Base-by-base conservation (phyloP, 2,888 invertebrate genomes). In the Diaperis boleti region DNA sequence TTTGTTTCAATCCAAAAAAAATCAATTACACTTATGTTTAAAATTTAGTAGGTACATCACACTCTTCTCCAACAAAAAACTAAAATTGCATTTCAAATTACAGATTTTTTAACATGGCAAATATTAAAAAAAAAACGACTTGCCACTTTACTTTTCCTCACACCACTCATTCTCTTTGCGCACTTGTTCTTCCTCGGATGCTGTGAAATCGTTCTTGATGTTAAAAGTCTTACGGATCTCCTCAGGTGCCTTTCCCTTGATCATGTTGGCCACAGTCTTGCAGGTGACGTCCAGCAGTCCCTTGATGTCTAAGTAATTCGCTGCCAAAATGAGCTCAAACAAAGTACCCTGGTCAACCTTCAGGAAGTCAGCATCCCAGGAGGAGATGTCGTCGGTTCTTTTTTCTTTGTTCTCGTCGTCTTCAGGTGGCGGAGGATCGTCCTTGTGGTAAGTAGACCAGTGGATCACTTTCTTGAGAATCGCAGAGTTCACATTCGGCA, bases 321-420 rank as follows among this genome's bases (percentile, higher is more conserved):
- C 97, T 45, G 98, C 97, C 84, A 98, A 83, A 75, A 98, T 98
- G 35, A 98, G 84, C 83, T 98, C 98, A 80, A 97, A 98, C 8
- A 98, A 83, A 1, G 97, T 98, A 62, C 95, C 96, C 81, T 98
- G 97, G 80, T 98, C 97, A 22, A 98, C 98, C 86, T 99, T 99
- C 5, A 99, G 84, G 78, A 99, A 99, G 81, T 99, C 98, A 0
- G 96, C 95, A 84, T 99, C 99, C 99, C 99, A 99, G 0, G 96
- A 95, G 15, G 95, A 95, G 71, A 99, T 99, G 78, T 99, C 98
- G 79, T 99, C 98, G 0, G 98, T 98, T n/a, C 98, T 86, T 77
- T 98, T 98, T 78, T 97, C 96, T 80, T 95, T 95, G 81, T 95
- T 96, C 79, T 98, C 98, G 77, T 98, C 97, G 75, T 99, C 98